Evolutionary conservation across 2,113 vertebrate species (phyloP).

Genomic region (Miniopterus natalensis): DNA sequence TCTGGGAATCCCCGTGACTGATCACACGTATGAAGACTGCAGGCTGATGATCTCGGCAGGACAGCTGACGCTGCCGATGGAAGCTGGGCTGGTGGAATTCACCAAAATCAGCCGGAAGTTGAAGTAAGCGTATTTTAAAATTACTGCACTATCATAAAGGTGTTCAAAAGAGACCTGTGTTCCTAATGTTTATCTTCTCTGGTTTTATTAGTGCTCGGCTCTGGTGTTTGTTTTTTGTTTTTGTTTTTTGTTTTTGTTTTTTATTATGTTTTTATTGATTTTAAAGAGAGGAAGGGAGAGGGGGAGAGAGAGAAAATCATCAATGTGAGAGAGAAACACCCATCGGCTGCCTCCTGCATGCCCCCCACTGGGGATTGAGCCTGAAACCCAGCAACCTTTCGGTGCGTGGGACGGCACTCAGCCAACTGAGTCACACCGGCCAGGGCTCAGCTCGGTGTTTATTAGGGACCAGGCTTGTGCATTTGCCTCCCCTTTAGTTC

Average conservation of each 20-base stretch:
- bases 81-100: slow-evolving; percentile 98
- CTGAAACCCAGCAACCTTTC: background rate
- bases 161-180: background rate
- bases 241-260: background rate
- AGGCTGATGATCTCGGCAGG: slow-evolving; percentile 98
- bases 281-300: background rate
- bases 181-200: background rate
- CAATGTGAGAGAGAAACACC: background rate
- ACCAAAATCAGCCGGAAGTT: slow-evolving; percentile 98
- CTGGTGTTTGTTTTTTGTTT: background rate
- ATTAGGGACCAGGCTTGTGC: background rate
- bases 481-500: background rate
- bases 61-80: slow-evolving; percentile 97
- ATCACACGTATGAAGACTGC: slow-evolving; percentile 98
- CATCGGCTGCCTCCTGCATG: background rate
- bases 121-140: slow-evolving; percentile 89
- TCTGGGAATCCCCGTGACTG: slow-evolving; percentile 93
- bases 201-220: background rate
- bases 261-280: background rate
- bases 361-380: background rate
- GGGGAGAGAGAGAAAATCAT: too few species aligned
- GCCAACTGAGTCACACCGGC: too few species aligned
- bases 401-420: background rate
- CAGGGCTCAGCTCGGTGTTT: background rate
- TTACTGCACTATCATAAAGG: background rate